Evolutionary conservation across 2,797 vertebrate species (phyloP).

Genomic region (Myiothlypis chrysogaster): DNA sequence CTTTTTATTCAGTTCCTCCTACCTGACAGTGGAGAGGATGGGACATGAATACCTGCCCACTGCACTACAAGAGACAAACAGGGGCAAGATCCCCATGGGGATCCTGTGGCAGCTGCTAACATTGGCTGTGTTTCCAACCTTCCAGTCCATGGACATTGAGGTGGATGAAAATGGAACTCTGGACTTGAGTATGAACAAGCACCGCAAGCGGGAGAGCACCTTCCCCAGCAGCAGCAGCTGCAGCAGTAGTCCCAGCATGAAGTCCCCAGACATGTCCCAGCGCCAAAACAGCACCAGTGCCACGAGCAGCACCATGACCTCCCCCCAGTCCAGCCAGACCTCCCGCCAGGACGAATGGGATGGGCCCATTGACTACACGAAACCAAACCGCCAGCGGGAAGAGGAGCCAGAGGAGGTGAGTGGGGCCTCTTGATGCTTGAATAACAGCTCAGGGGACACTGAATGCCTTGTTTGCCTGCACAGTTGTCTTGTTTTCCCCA

Average conservation of each 20-base stretch:
- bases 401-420: conserved; percentile 94
- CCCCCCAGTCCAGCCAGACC: conserved; percentile 85
- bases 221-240: conserved; percentile 81
- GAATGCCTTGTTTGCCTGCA: not conserved
- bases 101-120: not conserved
- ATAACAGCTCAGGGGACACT: not conserved
- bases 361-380: conserved; percentile 96
- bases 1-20: not conserved
- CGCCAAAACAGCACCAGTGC: conserved; percentile 88
- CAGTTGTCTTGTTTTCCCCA: accelerated
- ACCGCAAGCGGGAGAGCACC: conserved; percentile 84
- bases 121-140: not conserved
- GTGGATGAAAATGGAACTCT: conserved; percentile 97
- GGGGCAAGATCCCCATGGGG: accelerated
- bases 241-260: conserved; percentile 86
- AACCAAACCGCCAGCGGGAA: conserved; percentile 92
- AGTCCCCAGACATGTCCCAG: conserved; percentile 87
- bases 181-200: conserved; percentile 97
- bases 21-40: not conserved
- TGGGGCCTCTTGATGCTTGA: not conserved
- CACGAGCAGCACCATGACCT: conserved; percentile 88
- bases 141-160: conserved; percentile 90
- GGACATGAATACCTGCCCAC: not conserved
- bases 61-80: not conserved
- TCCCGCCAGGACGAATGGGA: conserved; percentile 98